These are phyloP conservation scores for Andrena minutula DNA, from an alignment of 2,888 invertebrate species.

Conservation along the genomic window DNA sequence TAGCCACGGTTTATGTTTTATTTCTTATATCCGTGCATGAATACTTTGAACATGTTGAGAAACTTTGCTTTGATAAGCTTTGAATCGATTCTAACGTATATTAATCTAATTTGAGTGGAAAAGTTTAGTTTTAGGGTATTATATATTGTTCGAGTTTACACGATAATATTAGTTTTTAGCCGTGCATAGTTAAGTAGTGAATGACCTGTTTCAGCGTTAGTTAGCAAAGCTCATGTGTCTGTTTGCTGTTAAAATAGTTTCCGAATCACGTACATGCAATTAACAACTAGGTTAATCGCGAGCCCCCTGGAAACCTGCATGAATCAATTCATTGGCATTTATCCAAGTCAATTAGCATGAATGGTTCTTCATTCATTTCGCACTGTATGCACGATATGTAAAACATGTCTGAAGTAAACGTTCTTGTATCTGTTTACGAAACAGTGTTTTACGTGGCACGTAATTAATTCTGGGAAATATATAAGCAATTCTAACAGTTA, in stretches of 20 bases:
- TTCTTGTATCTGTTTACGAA: not conserved
- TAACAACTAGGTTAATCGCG: conserved; percentile 42
- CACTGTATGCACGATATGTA: not conserved
- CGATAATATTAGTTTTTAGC: no score
- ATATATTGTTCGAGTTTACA: no score
- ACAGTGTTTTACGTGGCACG: not conserved
- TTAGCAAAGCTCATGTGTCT: not conserved
- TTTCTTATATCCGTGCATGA: no score
- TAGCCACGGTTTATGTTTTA: no score
- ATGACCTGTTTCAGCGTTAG: not conserved
- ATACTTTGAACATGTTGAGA: no score
- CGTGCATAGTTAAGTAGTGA: no score
- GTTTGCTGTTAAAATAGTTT: not conserved
- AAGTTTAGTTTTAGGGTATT: no score
- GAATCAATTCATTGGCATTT: conserved; percentile 37
- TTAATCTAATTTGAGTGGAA: no score
- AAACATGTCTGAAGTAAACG: not conserved
- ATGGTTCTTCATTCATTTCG: conserved; percentile 14
- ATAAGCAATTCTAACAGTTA: not conserved
- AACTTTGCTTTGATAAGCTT: no score
- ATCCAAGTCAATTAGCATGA: conserved; percentile 47
- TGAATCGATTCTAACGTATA: no score
- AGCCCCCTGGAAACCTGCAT: conserved; percentile 20
- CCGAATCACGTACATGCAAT: conserved; percentile 19
- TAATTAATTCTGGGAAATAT: not conserved